Conservation (phyloP, 2,888 invertebrate genomes). For the Agonopterix subpropinquella region DNA sequence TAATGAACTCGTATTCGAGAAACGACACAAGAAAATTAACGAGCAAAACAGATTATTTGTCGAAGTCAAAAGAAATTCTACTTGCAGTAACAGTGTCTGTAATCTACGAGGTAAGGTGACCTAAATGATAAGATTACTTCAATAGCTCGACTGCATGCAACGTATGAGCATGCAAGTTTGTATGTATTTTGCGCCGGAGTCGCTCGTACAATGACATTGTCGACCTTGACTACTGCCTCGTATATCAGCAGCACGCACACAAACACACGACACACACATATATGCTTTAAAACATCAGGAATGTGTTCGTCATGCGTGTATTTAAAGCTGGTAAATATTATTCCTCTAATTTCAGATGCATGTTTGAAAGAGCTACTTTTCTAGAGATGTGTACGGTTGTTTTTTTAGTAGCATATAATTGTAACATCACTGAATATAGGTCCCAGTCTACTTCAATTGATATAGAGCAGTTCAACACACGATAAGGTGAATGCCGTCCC, state of each 20-base stretch:
- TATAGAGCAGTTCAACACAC: slow-evolving; percentile 68
- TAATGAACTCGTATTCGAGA: background rate
- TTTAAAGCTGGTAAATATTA: slow-evolving; percentile 47
- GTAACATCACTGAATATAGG: slow-evolving; percentile 26
- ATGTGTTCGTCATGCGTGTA: slow-evolving; percentile 52
- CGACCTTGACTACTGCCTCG: slow-evolving; percentile 71
- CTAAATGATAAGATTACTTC: slow-evolving; percentile 74
- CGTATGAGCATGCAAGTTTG: slow-evolving; percentile 26
- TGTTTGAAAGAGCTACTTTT: slow-evolving; percentile 10
- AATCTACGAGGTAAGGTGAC: slow-evolving; percentile 73
- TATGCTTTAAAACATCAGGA: slow-evolving; percentile 25
- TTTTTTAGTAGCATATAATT: slow-evolving; percentile 19
- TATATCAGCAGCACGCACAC: slow-evolving; percentile 43
- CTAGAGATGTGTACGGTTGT: slow-evolving; percentile 17
- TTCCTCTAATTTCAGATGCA: slow-evolving; percentile 33
- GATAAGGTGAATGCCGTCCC: slow-evolving; percentile 59
- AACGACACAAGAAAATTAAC: background rate
- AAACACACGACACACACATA: slow-evolving; percentile 7
- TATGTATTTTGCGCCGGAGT: slow-evolving; percentile 51
- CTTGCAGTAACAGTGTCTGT: slow-evolving; percentile 39
- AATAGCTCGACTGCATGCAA: slow-evolving; percentile 47
- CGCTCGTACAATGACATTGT: slow-evolving; percentile 71
- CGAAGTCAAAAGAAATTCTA: slow-evolving; percentile 13
- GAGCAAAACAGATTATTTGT: background rate
- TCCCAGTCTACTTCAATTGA: slow-evolving; percentile 29